These are phyloP conservation scores for Galleria mellonella DNA, from an alignment of 1,140 invertebrate species.

Conservation along the genomic window DNA sequence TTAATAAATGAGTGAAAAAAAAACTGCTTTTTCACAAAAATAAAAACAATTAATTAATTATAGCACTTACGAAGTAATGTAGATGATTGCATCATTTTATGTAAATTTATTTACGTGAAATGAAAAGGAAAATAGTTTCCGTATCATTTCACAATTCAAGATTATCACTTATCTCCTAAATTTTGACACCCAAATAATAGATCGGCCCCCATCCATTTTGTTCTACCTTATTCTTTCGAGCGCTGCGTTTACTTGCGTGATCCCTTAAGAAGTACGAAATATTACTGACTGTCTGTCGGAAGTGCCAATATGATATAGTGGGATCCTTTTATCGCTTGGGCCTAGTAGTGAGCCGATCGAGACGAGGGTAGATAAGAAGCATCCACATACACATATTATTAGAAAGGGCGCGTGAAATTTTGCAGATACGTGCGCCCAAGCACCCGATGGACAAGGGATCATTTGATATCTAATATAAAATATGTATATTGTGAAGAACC, in stretches of 20 bases:
- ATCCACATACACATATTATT: conserved; percentile 5
- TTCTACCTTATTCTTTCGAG: too few species aligned
- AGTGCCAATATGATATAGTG: conserved; percentile 67
- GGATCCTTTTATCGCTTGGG: conserved; percentile 50
- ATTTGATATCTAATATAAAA: too few species aligned
- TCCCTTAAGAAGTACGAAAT: conserved; percentile 54
- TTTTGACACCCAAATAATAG: not conserved
- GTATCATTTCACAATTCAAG: too few species aligned
- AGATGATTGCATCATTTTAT: too few species aligned
- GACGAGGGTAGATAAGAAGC: conserved; percentile 59
- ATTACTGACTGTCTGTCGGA: conserved; percentile 42
- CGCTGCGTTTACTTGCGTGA: conserved; percentile 24
- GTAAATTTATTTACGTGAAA: too few species aligned
- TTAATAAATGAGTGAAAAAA: too few species aligned
- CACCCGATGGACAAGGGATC: conserved; percentile 29
- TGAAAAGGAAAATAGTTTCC: too few species aligned
- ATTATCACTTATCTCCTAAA: too few species aligned
- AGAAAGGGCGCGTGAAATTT: conserved; percentile 65
- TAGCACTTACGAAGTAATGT: too few species aligned
- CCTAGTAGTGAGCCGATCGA: conserved; percentile 26
- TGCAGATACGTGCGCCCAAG: conserved; percentile 48
- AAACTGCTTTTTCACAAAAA: too few species aligned
- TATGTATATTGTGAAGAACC: too few species aligned
- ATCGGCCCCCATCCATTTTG: conserved; percentile 1
- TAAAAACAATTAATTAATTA: too few species aligned